These are phyloP conservation scores for Hypotaenidia philippensis DNA, from an alignment of 2,797 vertebrate genomes.

Conservation along the genomic window DNA sequence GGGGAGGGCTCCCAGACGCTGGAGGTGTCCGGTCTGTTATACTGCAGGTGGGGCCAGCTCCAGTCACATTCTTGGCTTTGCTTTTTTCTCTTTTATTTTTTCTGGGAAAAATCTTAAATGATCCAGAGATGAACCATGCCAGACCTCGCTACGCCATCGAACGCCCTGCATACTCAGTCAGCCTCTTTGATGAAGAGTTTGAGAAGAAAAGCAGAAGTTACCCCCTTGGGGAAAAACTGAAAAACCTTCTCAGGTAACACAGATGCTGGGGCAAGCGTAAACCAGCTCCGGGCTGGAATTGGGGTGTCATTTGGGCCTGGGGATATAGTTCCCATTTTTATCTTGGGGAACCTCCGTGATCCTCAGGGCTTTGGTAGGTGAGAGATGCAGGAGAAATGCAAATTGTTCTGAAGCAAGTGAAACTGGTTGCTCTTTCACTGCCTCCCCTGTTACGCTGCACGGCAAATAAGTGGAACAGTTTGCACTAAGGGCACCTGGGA, in stretches of 20 bases:
- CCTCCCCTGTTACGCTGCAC: not conserved
- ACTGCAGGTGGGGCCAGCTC: conserved; percentile 32
- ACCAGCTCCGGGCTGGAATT: not conserved
- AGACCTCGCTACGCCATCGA: conserved; percentile 87
- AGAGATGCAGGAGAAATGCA: not conserved
- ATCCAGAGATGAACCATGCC: conserved; percentile 80
- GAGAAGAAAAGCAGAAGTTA: conserved; percentile 90
- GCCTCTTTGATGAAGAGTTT: conserved; percentile 90
- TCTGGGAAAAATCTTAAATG: conserved; percentile 14
- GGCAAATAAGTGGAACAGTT: not conserved
- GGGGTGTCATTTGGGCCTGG: not conserved
- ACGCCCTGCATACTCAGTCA: conserved; percentile 85
- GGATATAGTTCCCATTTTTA: not conserved
- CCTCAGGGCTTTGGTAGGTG: not conserved
- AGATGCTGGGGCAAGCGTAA: not conserved
- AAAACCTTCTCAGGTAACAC: conserved; percentile 88
- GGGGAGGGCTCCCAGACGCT: conserved; percentile 57
- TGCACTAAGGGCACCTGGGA: not conserved
- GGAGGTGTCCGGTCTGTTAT: conserved; percentile 58
- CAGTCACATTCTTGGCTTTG: conserved; percentile 39
- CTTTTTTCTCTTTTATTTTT: not conserved
- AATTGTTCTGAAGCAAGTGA: not conserved
- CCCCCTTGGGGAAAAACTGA: conserved; percentile 86
- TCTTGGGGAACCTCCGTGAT: not conserved
- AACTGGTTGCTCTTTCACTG: not conserved